These are phyloP conservation scores for Sebastes dallii DNA, from an alignment of 2,797 vertebrate genomes.

Conservation along the genomic window DNA sequence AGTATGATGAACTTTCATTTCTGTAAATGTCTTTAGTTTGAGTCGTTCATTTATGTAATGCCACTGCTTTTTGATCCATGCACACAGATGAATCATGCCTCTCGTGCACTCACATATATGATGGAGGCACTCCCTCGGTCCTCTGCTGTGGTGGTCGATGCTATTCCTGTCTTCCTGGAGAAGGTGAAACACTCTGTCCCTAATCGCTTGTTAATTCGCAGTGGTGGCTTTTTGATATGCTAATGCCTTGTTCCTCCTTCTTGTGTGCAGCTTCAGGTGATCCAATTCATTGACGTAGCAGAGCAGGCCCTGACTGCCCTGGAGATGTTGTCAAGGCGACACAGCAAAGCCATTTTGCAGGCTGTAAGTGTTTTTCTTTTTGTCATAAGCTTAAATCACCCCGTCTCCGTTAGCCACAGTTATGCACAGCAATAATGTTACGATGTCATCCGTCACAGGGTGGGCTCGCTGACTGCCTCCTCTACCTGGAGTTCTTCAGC, in stretches of 20 bases:
- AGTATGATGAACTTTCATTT: slow-evolving; percentile 75
- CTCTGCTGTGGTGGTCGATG: slow-evolving; percentile 98
- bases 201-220: background rate
- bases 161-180: slow-evolving; percentile 99
- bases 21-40: background rate
- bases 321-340: slow-evolving; percentile 98
- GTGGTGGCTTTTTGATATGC: slow-evolving; percentile 30
- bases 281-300: slow-evolving; percentile 99
- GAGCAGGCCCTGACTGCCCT: slow-evolving; percentile 98
- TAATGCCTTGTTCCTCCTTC: slow-evolving; percentile 25
- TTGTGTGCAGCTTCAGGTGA: slow-evolving; percentile 92
- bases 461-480: slow-evolving; percentile 95
- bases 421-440: background rate
- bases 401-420: background rate
- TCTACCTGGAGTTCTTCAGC: slow-evolving; percentile 99
- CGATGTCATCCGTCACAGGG: slow-evolving; percentile 75
- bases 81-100: slow-evolving; percentile 97
- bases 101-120: slow-evolving; percentile 99
- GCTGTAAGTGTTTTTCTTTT: slow-evolving; percentile 87
- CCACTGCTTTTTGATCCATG: background rate
- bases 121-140: slow-evolving; percentile 99
- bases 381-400: background rate
- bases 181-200: slow-evolving; percentile 83
- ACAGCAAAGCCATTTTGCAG: slow-evolving; percentile 99
- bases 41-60: background rate